Conservation (phyloP, 1,140 invertebrate species). For the Drosophila sp. region DNA sequence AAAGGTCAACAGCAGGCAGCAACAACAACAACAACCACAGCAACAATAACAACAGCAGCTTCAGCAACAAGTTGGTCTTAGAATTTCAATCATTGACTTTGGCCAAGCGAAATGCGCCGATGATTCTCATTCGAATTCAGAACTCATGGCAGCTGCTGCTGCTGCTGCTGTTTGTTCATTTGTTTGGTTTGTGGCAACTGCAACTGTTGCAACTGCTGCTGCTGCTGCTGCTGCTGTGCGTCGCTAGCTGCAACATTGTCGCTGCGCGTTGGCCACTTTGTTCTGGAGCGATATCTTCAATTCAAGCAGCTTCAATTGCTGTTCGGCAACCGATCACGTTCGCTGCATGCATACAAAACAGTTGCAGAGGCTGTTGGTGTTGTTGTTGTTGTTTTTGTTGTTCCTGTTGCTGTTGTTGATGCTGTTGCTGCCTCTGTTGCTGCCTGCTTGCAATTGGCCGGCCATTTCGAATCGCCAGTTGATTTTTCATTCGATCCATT, state of each 20-base stretch:
- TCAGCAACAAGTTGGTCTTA: slow-evolving; percentile 54
- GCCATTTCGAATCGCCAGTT: slow-evolving; percentile 68
- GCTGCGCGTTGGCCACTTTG: slow-evolving; percentile 72
- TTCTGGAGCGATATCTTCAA: slow-evolving; percentile 72
- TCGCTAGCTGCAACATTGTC: slow-evolving; percentile 63
- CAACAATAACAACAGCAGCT: slow-evolving; percentile 12
- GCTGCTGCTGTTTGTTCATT: slow-evolving; percentile 5
- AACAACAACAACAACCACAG: slow-evolving; percentile 43
- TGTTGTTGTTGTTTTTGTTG: background rate
- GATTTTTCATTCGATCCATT: slow-evolving; percentile 83
- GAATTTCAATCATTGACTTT: slow-evolving; percentile 78
- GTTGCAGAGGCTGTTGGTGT: slow-evolving; percentile 36
- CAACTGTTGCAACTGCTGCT: slow-evolving; percentile 34
- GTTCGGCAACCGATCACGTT: slow-evolving; percentile 76
- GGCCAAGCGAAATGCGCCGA: slow-evolving; percentile 64
- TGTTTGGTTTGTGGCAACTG: too few species aligned
- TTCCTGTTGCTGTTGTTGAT: slow-evolving; percentile 6
- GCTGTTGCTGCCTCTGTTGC: slow-evolving; percentile 17
- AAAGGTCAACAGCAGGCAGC: slow-evolving; percentile 66
- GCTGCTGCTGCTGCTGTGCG: slow-evolving; percentile 20
- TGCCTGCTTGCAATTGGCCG: slow-evolving; percentile 59
- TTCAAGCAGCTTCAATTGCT: slow-evolving; percentile 57
- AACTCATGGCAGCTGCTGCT: slow-evolving; percentile 37
- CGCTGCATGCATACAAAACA: slow-evolving; percentile 78
- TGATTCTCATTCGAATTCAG: slow-evolving; percentile 24